Conservation (phyloP, 2,113 vertebrate genomes). For the Pachypanchax playfairii region DNA sequence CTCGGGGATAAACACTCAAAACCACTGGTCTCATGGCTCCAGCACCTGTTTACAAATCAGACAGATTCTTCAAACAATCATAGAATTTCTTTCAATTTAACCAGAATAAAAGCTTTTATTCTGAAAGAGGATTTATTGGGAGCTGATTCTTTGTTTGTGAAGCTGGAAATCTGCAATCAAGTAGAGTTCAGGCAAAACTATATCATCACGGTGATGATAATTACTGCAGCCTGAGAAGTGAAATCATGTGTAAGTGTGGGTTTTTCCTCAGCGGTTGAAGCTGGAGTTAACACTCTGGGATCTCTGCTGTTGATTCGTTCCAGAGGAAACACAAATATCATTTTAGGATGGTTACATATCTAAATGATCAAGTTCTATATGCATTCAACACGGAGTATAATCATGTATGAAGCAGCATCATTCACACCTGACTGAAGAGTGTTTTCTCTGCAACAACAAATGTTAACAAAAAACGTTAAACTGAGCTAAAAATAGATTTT, state of each 20-base stretch:
- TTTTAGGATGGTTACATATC: background rate
- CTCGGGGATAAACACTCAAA: background rate
- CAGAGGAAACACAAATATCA: background rate
- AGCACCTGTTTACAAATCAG: background rate
- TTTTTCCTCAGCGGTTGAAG: background rate
- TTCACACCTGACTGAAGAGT: background rate
- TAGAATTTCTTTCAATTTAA: background rate
- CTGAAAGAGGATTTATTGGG: background rate
- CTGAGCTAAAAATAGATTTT: too few species aligned
- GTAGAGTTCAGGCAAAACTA: background rate
- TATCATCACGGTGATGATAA: background rate
- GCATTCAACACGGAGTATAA: background rate
- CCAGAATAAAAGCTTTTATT: background rate
- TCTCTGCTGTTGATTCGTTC: background rate
- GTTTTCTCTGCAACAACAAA: too few species aligned
- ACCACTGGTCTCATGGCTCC: background rate
- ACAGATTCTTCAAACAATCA: background rate
- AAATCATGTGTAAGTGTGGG: background rate
- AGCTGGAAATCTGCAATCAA: background rate
- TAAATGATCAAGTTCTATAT: background rate
- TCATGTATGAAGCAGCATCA: background rate
- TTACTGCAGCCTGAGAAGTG: background rate
- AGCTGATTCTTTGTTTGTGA: background rate
- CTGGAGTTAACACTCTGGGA: background rate
- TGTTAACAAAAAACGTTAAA: too few species aligned